phyloP scores from a whole-genome alignment of 2,888 invertebrate genomes.

The Sycophila texana region DNA sequence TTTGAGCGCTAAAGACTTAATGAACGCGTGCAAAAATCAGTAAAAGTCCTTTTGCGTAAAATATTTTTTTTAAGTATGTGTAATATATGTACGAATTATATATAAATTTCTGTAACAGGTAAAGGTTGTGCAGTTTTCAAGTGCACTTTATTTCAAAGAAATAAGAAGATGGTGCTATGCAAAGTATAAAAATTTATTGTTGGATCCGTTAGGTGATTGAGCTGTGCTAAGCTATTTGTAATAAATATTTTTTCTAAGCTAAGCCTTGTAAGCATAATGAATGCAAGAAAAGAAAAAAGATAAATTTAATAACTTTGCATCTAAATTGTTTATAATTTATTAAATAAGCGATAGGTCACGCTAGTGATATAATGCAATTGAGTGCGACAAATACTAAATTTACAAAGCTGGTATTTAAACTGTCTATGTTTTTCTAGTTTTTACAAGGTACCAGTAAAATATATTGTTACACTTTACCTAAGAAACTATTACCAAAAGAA shows the following conservation, averaged over 20 bases:
- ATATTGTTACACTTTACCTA: slow-evolving; percentile 48
- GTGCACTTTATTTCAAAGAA: slow-evolving; percentile 60
- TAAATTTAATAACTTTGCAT: slow-evolving; percentile 35
- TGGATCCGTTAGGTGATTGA: slow-evolving; percentile 40
- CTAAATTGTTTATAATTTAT: slow-evolving; percentile 31
- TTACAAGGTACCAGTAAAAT: slow-evolving; percentile 38
- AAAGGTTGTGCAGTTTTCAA: slow-evolving; percentile 58
- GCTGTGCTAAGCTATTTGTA: slow-evolving; percentile 48
- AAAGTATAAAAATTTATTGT: slow-evolving; percentile 48
- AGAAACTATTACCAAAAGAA: slow-evolving; percentile 55
- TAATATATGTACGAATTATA: slow-evolving; percentile 45
- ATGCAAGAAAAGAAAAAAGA: slow-evolving; percentile 25
- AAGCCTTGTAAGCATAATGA: slow-evolving; percentile 42
- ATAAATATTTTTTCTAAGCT: slow-evolving; percentile 55
- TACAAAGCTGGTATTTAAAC: slow-evolving; percentile 43
- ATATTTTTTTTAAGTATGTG: slow-evolving; percentile 33
- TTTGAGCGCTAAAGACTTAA: slow-evolving; percentile 15
- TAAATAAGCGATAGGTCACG: slow-evolving; percentile 16
- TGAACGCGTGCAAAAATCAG: slow-evolving; percentile 16
- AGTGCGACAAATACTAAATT: neutral
- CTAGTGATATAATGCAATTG: slow-evolving; percentile 10
- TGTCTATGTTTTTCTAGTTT: slow-evolving; percentile 45
- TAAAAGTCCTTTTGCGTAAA: slow-evolving; percentile 30
- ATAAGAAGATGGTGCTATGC: slow-evolving; percentile 58
- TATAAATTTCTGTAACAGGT: slow-evolving; percentile 45